Base-by-base conservation (phyloP, 2,888 invertebrate species). In the Palloptera scutellata region DNA sequence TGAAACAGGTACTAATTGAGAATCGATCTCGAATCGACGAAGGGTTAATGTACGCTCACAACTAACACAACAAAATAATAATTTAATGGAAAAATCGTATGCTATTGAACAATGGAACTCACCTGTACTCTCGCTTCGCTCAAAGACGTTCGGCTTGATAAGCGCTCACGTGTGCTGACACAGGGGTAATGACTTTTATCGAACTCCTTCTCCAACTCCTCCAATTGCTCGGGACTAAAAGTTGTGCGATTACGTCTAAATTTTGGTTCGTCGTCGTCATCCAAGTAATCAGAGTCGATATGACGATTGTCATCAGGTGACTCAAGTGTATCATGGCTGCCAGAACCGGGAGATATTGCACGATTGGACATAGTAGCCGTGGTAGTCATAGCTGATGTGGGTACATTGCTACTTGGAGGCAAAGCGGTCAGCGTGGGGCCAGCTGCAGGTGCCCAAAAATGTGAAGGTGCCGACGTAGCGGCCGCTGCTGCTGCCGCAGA, bases 51-150 rank as follows among this genome's bases (percentile, higher is more conserved):
- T 30, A 30, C 12, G 40, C 64, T 54, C n/a, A 15, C 17, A 17
- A 43, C 11, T 2, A 45, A n/a, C 17, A 40, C 0, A 1, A 19
- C 20, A 4, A n/a, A n/a, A n/a, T 20, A 43, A 42, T 54, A 20
- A 43, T 45, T 42, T 0, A 12, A 10, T 17, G 45, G 9, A 17
- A 51, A 30, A 64, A n/a, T 5, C 61, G 40, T 59, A 45, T n/a
- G n/a, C n/a, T n/a, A n/a, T n/a, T 11, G 66, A 57, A 13, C 57
- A 51, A 52, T 54, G 54, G 8, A 42, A 71, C 40, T 65, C 41
- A 97, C 97, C 94, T 97, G 97, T 65, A 97, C 97, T 84, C 97
- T 88, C 10, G 97, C 97, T 87, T 97, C 97, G 61, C 96, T 96
- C 10, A 97, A 87, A 58, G 93, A 93, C 1, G 97, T 97, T 83